Base-by-base conservation (phyloP, 2,797 vertebrate genomes). In the Otolemur crassicaudatus region DNA sequence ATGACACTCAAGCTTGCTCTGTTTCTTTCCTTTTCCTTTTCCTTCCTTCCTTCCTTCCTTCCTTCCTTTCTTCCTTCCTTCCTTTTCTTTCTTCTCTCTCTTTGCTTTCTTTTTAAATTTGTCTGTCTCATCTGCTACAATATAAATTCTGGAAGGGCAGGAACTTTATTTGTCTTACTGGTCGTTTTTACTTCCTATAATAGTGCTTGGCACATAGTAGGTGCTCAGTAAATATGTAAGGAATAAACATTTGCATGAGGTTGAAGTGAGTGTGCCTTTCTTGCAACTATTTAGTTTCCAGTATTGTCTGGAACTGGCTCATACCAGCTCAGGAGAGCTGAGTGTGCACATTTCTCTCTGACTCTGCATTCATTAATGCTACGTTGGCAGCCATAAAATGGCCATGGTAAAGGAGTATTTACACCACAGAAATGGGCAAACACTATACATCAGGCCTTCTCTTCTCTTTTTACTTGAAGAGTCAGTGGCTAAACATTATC, bases 391-490 rank as follows among this genome's bases (percentile, higher is more conserved):
- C 37, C 83, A 49, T 43, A 46, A 76, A 77, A 75, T 85, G 43
- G 3, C 27, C 3, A 1, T 76, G 6, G 1, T 70, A 4, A 34
- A 5, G 40, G 20, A 89, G 16, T 34, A 65, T 89, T 93, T 91
- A 61, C n/a, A 76, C 81, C 46, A 92, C 9, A 37, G 31, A 94
- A 77, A 87, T 77, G 5, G n/a, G 46, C 73, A 92, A 93, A 79
- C 43, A 11, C 25, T 72, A 27, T 10, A 53, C 40, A 84, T 40
- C 16, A 46, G 20, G 12, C 0, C 14, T 69, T 81, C 40, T 60
- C 4, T 22, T 60, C 37, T 31, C 3, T 40, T 63, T 75, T 65
- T 11, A 5, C 53, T 56, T 92, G 13, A 11, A 87, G 27, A 85
- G 27, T 58, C 34, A 84, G 9, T 37, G 84, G 34, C 49, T 83